These are phyloP conservation scores for Globodera ellingtonae DNA, from an alignment of 1,140 invertebrate species.

Conservation along the genomic window DNA sequence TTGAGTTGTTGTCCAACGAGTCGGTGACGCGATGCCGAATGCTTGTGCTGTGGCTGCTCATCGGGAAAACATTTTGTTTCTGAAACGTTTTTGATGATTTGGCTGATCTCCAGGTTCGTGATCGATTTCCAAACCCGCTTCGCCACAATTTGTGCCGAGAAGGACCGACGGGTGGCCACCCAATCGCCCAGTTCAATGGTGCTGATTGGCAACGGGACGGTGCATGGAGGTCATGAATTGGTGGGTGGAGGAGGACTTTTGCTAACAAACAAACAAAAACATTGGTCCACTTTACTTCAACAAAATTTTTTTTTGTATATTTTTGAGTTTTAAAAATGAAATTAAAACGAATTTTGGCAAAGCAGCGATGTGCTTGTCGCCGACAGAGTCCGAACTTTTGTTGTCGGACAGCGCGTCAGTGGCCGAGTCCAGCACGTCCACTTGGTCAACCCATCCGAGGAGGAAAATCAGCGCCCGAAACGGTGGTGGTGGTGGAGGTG, in stretches of 20 bases:
- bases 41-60: conserved; percentile 85
- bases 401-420: not conserved
- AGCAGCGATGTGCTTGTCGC: conserved; percentile 3
- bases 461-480: not conserved
- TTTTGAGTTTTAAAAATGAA: not conserved
- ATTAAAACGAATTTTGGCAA: too few species aligned
- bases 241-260: not conserved
- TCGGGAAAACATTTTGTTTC: conserved; percentile 71
- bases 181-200: conserved; percentile 7
- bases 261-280: not conserved
- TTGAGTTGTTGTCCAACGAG: conserved; percentile 54
- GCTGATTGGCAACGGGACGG: conserved; percentile 16
- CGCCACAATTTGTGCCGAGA: conserved; percentile 45
- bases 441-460: not conserved
- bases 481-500: not conserved
- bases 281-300: not conserved
- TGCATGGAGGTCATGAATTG: conserved; percentile 1
- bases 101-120: conserved; percentile 11
- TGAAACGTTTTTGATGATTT: too few species aligned
- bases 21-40: conserved; percentile 67
- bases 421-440: not conserved
- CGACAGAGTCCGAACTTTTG: conserved; percentile 4
- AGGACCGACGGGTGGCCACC: conserved; percentile 43
- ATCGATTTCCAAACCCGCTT: conserved; percentile 60
- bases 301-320: not conserved